Conservation (phyloP, 2,113 vertebrate species). For the Tilapia sparmanii region DNA sequence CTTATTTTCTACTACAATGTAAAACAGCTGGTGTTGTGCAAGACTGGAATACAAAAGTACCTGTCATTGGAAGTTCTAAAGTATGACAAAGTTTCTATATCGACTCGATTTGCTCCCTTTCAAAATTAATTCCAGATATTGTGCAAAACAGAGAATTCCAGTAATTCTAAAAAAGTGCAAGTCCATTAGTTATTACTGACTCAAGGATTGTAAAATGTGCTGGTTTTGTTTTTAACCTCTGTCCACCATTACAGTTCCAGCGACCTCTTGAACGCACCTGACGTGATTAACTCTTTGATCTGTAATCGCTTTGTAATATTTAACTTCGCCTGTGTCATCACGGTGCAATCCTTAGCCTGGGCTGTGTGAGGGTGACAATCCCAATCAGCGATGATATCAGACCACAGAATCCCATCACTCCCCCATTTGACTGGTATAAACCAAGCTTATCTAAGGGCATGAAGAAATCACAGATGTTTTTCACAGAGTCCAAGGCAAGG, state of each 20-base stretch:
- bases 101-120: background rate
- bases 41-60: background rate
- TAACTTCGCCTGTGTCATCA: conserved; percentile 4
- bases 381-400: conserved; percentile 89
- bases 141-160: background rate
- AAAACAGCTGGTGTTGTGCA: background rate
- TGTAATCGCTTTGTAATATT: background rate
- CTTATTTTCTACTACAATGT: background rate
- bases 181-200: background rate
- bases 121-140: background rate
- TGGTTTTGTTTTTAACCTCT: background rate
- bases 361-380: conserved; percentile 76
- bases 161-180: background rate
- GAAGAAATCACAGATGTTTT: conserved; percentile 87
- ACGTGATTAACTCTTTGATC: background rate
- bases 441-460: conserved; percentile 83
- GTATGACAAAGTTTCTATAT: background rate
- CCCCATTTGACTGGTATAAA: conserved; percentile 78
- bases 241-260: background rate
- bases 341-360: conserved; percentile 78
- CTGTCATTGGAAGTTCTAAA: background rate
- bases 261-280: background rate
- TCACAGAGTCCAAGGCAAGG: conserved; percentile 81
- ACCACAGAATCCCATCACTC: conserved; percentile 83
- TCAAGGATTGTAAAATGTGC: background rate